Evolutionary conservation across 2,888 invertebrate genomes (phyloP).

Genomic region (Calliopum simillimum): DNA sequence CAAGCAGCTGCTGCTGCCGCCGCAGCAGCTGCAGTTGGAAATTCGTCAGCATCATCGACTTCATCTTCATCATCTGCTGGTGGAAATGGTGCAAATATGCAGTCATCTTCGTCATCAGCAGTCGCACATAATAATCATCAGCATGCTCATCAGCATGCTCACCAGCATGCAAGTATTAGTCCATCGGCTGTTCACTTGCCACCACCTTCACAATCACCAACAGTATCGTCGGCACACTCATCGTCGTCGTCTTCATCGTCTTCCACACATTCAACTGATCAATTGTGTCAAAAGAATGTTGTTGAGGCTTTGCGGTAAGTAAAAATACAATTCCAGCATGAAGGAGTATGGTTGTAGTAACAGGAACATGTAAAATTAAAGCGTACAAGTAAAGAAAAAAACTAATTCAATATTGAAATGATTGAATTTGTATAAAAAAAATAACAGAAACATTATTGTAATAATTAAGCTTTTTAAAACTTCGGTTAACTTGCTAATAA

Average conservation of each 20-base stretch:
- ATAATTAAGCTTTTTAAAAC: too few species aligned
- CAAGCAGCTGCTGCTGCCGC: constrained; percentile 57
- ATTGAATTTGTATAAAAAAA: too few species aligned
- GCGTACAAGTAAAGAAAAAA: background rate
- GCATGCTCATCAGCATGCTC: constrained; percentile 40
- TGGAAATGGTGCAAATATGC: constrained; percentile 15
- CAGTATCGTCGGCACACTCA: constrained; percentile 46
- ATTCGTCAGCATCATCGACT: constrained; percentile 38
- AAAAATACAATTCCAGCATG: background rate
- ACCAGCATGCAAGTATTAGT: constrained; percentile 45
- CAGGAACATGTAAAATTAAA: background rate
- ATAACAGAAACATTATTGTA: too few species aligned
- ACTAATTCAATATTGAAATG: too few species aligned
- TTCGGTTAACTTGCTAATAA: too few species aligned
- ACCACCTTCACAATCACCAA: constrained; percentile 62
- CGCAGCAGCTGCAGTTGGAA: constrained; percentile 43
- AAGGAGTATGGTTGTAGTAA: background rate
- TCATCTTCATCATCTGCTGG: constrained; percentile 33
- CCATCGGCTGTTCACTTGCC: constrained; percentile 48
- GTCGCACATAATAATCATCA: constrained; percentile 35
- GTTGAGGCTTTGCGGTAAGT: constrained; percentile 62
- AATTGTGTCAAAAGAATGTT: constrained; percentile 60
- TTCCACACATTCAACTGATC: constrained; percentile 59
- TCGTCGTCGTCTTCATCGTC: constrained; percentile 50
- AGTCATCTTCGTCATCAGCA: constrained; percentile 22